Percentiles rank a stretch among this genome's conserved stretches.
phyloP scores from a whole-genome alignment of 2,888 invertebrate species.

The Epinotia ramella region DNA sequence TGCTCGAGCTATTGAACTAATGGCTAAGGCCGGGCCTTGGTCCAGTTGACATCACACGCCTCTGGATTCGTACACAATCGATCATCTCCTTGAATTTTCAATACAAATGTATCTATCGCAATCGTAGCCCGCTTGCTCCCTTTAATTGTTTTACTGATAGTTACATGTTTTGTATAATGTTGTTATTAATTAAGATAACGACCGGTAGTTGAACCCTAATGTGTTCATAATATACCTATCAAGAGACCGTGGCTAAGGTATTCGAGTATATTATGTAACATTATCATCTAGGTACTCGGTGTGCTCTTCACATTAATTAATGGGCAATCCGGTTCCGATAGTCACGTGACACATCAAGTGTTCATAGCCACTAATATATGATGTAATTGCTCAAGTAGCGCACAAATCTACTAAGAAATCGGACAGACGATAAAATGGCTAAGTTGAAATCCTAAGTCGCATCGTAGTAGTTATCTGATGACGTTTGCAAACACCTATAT shows the following conservation, averaged over 20 bases:
- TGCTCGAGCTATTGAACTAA: constrained; percentile 67
- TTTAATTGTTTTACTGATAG: constrained; percentile 26
- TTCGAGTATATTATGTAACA: constrained; percentile 25
- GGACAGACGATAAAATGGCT: background rate
- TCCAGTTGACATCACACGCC: constrained; percentile 69
- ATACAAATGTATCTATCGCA: constrained; percentile 25
- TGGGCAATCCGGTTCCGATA: constrained; percentile 29
- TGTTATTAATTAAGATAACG: constrained; percentile 35
- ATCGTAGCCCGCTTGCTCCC: constrained; percentile 10
- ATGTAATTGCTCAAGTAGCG: background rate
- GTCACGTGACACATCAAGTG: constrained; percentile 22
- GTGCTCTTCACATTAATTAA: constrained; percentile 33
- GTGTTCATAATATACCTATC: constrained; percentile 15
- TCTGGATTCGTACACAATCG: constrained; percentile 61
- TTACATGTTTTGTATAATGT: constrained; percentile 22
- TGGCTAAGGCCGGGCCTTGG: constrained; percentile 75
- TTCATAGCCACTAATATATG: constrained; percentile 11
- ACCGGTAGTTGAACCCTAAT: constrained; percentile 24
- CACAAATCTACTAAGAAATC: background rate
- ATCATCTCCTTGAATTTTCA: constrained; percentile 52
- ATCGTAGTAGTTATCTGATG: constrained; percentile 13
- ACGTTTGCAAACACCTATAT: constrained; percentile 42
- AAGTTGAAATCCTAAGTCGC: background rate
- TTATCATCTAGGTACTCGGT: constrained; percentile 17
- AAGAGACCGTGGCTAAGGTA: constrained; percentile 8